These are phyloP conservation scores for Anoplius nigerrimus DNA, from an alignment of 2,888 invertebrate species.

Conservation along the genomic window DNA sequence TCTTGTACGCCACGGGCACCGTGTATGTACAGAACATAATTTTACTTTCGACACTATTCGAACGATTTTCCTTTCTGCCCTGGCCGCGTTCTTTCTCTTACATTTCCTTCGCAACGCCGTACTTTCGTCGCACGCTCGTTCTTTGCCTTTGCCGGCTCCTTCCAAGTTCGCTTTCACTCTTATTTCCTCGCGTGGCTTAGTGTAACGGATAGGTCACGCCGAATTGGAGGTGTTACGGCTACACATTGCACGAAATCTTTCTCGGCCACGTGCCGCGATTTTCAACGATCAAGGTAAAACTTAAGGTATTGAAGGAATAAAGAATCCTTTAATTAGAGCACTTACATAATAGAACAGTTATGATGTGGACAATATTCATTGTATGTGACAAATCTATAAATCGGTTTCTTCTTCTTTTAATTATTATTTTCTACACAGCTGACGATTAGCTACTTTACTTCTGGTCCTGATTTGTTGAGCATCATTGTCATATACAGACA, in stretches of 20 bases:
- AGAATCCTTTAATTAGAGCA: conserved; percentile 54
- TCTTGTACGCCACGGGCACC: conserved; percentile 13
- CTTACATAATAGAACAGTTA: too few relatives aligned
- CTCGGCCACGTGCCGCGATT: not conserved
- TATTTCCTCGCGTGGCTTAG: not conserved
- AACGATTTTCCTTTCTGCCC: not conserved
- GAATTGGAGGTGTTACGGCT: not conserved
- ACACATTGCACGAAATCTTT: not conserved
- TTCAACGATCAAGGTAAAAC: conserved; percentile 20
- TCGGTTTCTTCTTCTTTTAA: too few relatives aligned
- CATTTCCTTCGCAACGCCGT: not conserved
- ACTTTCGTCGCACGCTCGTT: not conserved
- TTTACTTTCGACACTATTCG: conserved; percentile 3
- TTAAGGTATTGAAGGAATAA: conserved; percentile 40
- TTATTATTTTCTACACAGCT: too few relatives aligned
- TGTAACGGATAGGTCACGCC: not conserved
- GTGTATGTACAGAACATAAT: conserved; percentile 5
- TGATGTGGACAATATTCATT: too few relatives aligned
- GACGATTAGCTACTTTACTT: too few relatives aligned
- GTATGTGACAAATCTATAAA: too few relatives aligned
- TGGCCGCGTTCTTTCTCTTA: not conserved
- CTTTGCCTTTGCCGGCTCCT: not conserved
- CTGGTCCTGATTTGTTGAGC: too few relatives aligned
- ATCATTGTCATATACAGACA: too few relatives aligned
- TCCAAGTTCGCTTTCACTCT: not conserved